Percentiles rank a stretch among this genome's conserved stretches.
Conservation (phyloP, 2,888 invertebrate species). For the Ichneumoninae sp. region DNA sequence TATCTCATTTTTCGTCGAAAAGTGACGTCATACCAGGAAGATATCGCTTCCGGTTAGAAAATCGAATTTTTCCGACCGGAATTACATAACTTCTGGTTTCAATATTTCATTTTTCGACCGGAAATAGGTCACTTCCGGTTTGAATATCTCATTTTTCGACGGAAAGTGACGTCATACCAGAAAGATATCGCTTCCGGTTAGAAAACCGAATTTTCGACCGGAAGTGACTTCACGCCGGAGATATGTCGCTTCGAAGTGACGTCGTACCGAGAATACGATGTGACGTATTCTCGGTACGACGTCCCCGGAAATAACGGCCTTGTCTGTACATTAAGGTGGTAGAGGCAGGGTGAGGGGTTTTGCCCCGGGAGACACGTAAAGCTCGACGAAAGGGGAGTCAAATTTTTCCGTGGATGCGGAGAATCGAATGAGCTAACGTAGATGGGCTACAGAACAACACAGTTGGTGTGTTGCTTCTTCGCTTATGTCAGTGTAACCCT, state of each 20-base stretch:
- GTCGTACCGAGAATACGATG: no score
- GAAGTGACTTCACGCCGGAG: background rate
- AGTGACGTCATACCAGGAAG: no score
- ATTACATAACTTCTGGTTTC: no score
- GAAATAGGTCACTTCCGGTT: no score
- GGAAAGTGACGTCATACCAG: no score
- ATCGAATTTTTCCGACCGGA: no score
- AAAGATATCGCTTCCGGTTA: no score
- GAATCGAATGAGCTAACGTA: conserved; percentile 37
- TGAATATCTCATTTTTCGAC: no score
- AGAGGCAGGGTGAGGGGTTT: background rate
- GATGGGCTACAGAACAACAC: conserved; percentile 9
- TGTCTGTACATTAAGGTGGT: background rate
- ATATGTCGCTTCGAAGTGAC: background rate
- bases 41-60: no score
- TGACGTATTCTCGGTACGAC: no score
- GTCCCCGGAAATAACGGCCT: background rate
- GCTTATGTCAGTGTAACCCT: conserved; percentile 67
- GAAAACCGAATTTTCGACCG: background rate
- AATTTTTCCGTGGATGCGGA: conserved; percentile 32
- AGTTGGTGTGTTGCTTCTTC: conserved; percentile 60
- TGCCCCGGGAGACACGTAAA: conserved; percentile 12
- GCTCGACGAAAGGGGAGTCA: conserved; percentile 42
- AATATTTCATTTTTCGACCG: no score
- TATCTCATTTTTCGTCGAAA: no score